Percentiles rank a stretch among this genome's conserved stretches.
These are phyloP conservation scores for Lithophane ornitopus DNA, from an alignment of 2,888 invertebrate species.

Conservation along the genomic window DNA sequence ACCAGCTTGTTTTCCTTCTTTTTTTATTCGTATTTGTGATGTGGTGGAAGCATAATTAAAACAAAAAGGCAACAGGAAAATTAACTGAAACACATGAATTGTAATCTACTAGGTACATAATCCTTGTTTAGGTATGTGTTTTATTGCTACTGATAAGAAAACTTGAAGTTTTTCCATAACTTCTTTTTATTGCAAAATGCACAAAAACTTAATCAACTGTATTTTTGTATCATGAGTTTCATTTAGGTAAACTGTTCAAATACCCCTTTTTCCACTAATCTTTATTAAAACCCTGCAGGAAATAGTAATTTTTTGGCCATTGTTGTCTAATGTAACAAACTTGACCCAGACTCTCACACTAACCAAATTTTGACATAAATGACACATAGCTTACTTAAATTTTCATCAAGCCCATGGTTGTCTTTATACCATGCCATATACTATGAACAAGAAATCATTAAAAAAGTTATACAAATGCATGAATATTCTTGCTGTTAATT, in stretches of 20 bases:
- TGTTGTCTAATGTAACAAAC: neutral
- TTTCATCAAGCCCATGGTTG: neutral
- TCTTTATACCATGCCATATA: neutral
- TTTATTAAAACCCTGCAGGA: neutral
- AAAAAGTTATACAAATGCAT: neutral
- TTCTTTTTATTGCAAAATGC: neutral
- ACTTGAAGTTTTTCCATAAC: conserved; percentile 4
- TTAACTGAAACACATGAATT: neutral
- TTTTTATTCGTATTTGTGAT: too few relatives aligned
- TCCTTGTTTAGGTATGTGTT: neutral
- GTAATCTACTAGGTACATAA: neutral
- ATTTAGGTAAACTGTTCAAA: neutral
- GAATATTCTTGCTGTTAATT: neutral
- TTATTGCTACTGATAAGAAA: conserved; percentile 44
- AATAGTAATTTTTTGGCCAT: neutral
- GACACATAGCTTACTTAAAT: neutral
- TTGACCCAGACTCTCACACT: neutral
- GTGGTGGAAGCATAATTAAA: too few relatives aligned
- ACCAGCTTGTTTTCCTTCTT: too few relatives aligned
- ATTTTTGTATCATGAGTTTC: neutral
- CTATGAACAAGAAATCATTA: neutral
- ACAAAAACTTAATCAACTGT: conserved; percentile 24
- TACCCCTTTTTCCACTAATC: too few relatives aligned
- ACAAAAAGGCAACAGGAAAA: conserved; percentile 3
- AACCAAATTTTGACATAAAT: neutral